Evolutionary conservation across 2,797 vertebrate genomes (phyloP).

Genomic region (Enteromius paludinosus): DNA sequence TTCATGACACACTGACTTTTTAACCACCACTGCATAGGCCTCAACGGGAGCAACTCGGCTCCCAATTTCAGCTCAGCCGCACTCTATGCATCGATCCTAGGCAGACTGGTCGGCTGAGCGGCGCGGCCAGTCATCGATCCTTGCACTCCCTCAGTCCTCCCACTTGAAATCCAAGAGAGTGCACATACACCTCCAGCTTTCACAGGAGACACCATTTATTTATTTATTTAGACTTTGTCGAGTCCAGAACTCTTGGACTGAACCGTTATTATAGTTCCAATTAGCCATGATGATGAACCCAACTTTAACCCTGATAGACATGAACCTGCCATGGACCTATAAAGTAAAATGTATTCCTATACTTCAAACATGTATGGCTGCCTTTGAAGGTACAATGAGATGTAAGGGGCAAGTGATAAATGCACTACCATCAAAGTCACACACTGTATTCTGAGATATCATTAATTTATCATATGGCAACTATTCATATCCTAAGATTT

Average conservation of each 20-base stretch:
- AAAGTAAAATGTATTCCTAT: conserved; percentile 7
- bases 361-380: conserved; percentile 32
- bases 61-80: conserved; percentile 61
- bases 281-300: conserved; percentile 15
- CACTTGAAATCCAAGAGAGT: conserved; percentile 53
- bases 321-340: conserved; percentile 5
- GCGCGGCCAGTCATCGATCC: conserved; percentile 63
- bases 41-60: conserved; percentile 57
- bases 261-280: conserved; percentile 13
- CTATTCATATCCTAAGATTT: conserved; percentile 18
- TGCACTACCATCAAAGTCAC: conserved; percentile 3
- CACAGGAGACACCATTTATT: conserved; percentile 38
- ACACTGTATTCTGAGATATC: conserved; percentile 11
- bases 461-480: conserved; percentile 39
- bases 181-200: conserved; percentile 32
- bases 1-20: conserved; percentile 51
- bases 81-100: conserved; percentile 58
- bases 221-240: conserved; percentile 40
- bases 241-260: conserved; percentile 7
- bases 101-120: conserved; percentile 62
- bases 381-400: conserved; percentile 10
- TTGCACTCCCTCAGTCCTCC: conserved; percentile 54
- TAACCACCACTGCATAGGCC: conserved; percentile 48
- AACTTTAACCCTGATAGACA: conserved; percentile 9
- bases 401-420: no score